These are phyloP conservation scores for Chelmon rostratus DNA, from an alignment of 2,797 vertebrate species.

Conservation along the genomic window DNA sequence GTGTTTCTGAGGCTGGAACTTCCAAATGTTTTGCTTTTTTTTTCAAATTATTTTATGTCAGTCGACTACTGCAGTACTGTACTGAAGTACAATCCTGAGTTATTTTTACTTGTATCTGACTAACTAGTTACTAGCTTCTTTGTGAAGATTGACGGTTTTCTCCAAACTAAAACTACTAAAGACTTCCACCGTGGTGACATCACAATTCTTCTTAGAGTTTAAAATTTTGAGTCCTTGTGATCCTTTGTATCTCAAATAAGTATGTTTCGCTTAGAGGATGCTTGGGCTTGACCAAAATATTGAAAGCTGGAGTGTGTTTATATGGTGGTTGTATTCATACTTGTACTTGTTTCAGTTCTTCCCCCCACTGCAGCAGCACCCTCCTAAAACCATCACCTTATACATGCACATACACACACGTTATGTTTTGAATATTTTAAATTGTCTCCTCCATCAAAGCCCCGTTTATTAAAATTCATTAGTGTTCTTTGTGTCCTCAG, in stretches of 20 bases:
- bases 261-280: not conserved
- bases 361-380: not conserved
- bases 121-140: too few relatives aligned
- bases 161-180: too few relatives aligned
- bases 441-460: constrained; percentile 31
- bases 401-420: not conserved
- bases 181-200: too few relatives aligned
- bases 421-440: constrained; percentile 40
- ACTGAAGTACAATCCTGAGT: too few relatives aligned
- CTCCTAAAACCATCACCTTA: constrained; percentile 7
- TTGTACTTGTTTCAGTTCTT: not conserved
- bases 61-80: too few relatives aligned
- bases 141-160: too few relatives aligned
- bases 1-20: too few relatives aligned
- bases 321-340: not conserved
- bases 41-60: too few relatives aligned
- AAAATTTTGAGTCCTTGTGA: not conserved
- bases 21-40: too few relatives aligned
- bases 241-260: too few relatives aligned
- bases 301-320: not conserved
- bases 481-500: constrained; percentile 35
- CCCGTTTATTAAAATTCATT: constrained; percentile 38
- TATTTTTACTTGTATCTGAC: too few relatives aligned
- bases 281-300: not conserved
- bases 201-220: too few relatives aligned